Evolutionary conservation across 2,888 invertebrate genomes (phyloP), one percentile per base, ranked within the genome.

Genomic region (Ectemnius lituratus): DNA sequence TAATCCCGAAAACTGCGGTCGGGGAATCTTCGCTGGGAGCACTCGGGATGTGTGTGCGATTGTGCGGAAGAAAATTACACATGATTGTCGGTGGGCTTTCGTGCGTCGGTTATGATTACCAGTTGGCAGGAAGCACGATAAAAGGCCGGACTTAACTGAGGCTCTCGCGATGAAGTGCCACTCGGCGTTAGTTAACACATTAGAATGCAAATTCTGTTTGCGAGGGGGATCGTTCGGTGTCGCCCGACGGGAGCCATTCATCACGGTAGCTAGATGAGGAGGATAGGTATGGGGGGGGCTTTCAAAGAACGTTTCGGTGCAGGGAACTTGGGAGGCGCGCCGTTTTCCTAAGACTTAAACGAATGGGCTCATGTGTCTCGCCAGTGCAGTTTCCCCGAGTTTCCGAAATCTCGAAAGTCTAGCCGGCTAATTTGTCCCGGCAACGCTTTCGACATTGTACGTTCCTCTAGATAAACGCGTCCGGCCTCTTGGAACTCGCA

Each of bases 141-240:
- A 14, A 52, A 52, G 52, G 52, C 52, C 3, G 49, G 49, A 57
- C 16, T 28, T 60, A 56, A 58, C 64, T 60, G 45, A 20, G 14
- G 61, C 70, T 73, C 67, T 70, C 70, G 70, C 68, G 56, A 47
- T 23, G 57, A 73, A 62, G 73, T 62, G 70, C 62, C 68, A 68
- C 67, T 60, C 58, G 73, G 66, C 69, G 78, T 73, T 77, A 79
- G 70, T 78, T 73, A 78, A 79, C 78, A 75, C 75, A 78, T 76
- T 79, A 78, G 76, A 76, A 78, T 80, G 78, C 73, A 76, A 80
- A 78, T 80, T 76, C 70, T 76, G 76, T 78, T 78, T 78, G 76
- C 80, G 74, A 76, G 68, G 65, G 37, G 67, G 58, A 74, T 74
- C 74, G 74, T 74, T 76, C 76, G 66, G 60, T 69, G 72, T 70